Base-by-base conservation (phyloP, 1,140 invertebrate species). In the Streblospio benedicti region DNA sequence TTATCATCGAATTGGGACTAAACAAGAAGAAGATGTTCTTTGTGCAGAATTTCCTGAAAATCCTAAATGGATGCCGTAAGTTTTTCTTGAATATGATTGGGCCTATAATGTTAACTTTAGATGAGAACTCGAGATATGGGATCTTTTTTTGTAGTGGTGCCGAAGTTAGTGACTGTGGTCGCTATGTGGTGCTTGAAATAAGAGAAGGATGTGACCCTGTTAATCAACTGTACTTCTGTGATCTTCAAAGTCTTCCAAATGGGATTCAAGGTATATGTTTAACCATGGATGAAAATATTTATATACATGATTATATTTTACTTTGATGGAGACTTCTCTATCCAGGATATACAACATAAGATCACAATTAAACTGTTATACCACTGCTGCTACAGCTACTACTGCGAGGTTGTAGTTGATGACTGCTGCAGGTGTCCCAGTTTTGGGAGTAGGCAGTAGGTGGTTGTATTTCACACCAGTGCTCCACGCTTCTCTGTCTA, bases 41-140 rank as follows among this genome's bases (percentile, higher is more conserved):
- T 87, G 89, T 47, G 87, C 88, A 14, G 89, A 97, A 75, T 95
- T 96, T 78, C 88, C 87, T 1, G 88, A 97, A 25, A 84, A 97
- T 72, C 93, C 94, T 3, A 83, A 90, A 33, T 93, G 89, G 85
- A 86, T 90, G 81, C 89, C 92, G 90, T 94, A 83, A 84, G 86
- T 78, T 41, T 12, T 49, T 49, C 6, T 12, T 16, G 6, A 6
- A 49, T 20, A 49, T 49, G 45, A 49, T 49, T 12, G 6, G 32
- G 47, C 25, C 9, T 54, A 47, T 55, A 62, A 57, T 55, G 41
- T 49, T 47, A 41, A 20, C 6, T 60, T 44, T 23, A 12, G n/a
- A n/a, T n/a, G 9, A 41, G 35, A 20, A 47, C n/a, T 35, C 33
- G 18, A 44, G n/a, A 33, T 28, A 38, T 38, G 18, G 9, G 6